Base-by-base conservation (phyloP, 2,888 invertebrate species). In the Parascotia fuliginaria region DNA sequence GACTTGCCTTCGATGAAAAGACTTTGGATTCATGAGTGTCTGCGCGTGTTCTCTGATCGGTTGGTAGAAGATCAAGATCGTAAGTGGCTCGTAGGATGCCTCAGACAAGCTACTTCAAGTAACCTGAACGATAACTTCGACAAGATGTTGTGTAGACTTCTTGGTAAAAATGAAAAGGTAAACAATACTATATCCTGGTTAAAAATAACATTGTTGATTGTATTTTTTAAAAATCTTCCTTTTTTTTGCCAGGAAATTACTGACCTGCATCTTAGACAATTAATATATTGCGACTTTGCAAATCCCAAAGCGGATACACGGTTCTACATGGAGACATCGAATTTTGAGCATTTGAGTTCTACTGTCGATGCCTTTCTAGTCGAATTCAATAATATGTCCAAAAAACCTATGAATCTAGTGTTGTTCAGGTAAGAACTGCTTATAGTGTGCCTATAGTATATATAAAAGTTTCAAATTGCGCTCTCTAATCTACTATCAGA, bases 341-440 rank as follows among this genome's bases (percentile, higher is more conserved):
- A 98, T 78, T 92, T 98, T 77, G 96, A 97, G 32, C 94, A 95
- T 60, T 86, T 99, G 46, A 94, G 96, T 49, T 89, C 94, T 0
- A 96, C 98, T 4, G 97, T 98, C 0, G 98, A 98, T 69, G 95
- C 95, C 0, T 98, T 97, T 86, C 92, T 98, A 9, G 95, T 95
- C 0, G 98, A 98, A 79, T 98, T 95, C 79, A 98, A 98, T 82
- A 97, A 97, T 63, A 97, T 98, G 97, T 96, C 97, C 7, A 98
- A 98, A 84, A 98, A 98, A 77, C 98, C 98, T 0, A 98, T 98
- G 98, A 96, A 98, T 84, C 93, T 98, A 44, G 98, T 98, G 1
- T 89, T 98, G 27, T 97, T 97, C 85, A 95, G 95, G 95, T 96
- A 81, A 66, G 3, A 7, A 31, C 11, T 9, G 0, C 5, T 31